phyloP scores from a whole-genome alignment of 2,797 vertebrate genomes.

The Xiphophorus birchmanni region DNA sequence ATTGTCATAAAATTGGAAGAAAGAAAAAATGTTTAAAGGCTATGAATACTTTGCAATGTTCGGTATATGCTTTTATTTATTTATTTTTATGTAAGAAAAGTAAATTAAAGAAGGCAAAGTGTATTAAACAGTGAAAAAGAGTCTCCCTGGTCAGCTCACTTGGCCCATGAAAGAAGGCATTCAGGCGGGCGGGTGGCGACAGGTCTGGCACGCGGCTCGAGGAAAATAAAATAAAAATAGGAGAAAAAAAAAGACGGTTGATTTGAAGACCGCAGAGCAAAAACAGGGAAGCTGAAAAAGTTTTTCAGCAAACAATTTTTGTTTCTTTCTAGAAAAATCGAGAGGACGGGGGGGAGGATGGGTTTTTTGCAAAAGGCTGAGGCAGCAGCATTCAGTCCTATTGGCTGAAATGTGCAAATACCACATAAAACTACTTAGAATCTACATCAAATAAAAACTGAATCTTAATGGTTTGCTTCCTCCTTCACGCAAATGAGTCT shows the following conservation, averaged over 20 bases:
- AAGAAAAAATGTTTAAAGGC: neutral
- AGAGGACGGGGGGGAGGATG: neutral
- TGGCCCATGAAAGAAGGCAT: conserved; percentile 73
- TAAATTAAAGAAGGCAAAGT: conserved; percentile 5
- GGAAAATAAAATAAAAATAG: conserved; percentile 42
- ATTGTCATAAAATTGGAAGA: neutral
- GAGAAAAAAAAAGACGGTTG: conserved; percentile 63
- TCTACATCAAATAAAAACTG: neutral
- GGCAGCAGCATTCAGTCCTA: conserved; percentile 46
- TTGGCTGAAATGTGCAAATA: conserved; percentile 6
- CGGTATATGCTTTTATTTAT: neutral
- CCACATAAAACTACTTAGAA: neutral
- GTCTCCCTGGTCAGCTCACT: conserved; percentile 51
- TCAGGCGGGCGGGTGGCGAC: conserved; percentile 73
- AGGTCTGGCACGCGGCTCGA: conserved; percentile 66
- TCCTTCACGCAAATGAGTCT: neutral
- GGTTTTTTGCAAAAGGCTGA: conserved; percentile 28
- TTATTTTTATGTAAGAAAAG: conserved; percentile 49
- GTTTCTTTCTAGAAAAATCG: conserved; percentile 30
- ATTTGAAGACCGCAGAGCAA: conserved; percentile 65
- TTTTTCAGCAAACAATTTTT: conserved; percentile 67
- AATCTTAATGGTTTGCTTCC: conserved; percentile 1
- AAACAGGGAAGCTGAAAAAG: conserved; percentile 69
- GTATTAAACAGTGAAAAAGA: conserved; percentile 13
- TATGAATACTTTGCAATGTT: neutral